Evolutionary conservation across 2,797 vertebrate genomes (phyloP).

Genomic region (Prionace glauca): DNA sequence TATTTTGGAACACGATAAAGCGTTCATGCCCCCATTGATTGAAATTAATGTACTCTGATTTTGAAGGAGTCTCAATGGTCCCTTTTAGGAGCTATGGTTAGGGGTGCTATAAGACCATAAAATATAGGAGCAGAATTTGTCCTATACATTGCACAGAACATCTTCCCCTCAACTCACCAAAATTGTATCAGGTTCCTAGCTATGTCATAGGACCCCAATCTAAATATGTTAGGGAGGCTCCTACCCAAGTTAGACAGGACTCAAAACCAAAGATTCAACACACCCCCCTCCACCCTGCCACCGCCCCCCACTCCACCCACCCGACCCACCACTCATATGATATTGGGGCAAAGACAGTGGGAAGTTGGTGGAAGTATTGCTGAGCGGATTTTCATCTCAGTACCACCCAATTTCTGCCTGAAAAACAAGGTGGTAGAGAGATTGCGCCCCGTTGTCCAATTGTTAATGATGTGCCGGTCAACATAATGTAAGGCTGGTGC

Average conservation of each 20-base stretch:
- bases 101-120: too few species aligned
- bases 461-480: neutral
- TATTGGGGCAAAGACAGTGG: too few species aligned
- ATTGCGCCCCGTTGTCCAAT: neutral
- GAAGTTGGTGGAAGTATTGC: neutral
- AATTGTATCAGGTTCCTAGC: neutral
- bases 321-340: too few species aligned
- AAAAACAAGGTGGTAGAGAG: neutral
- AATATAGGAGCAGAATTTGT: too few species aligned
- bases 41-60: neutral
- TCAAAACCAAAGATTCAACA: neutral
- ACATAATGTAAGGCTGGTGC: neutral
- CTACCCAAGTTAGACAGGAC: neutral
- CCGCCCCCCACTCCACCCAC: too few species aligned
- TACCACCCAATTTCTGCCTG: neutral
- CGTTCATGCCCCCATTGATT: neutral
- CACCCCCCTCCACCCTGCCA: too few species aligned
- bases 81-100: neutral
- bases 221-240: neutral
- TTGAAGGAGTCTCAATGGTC: neutral
- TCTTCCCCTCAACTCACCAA: too few species aligned
- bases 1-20: neutral
- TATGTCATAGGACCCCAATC: neutral
- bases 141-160: too few species aligned
- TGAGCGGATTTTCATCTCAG: neutral